phyloP scores from a whole-genome alignment of 2,888 invertebrate genomes.

The Conops quadrifasciatus region DNA sequence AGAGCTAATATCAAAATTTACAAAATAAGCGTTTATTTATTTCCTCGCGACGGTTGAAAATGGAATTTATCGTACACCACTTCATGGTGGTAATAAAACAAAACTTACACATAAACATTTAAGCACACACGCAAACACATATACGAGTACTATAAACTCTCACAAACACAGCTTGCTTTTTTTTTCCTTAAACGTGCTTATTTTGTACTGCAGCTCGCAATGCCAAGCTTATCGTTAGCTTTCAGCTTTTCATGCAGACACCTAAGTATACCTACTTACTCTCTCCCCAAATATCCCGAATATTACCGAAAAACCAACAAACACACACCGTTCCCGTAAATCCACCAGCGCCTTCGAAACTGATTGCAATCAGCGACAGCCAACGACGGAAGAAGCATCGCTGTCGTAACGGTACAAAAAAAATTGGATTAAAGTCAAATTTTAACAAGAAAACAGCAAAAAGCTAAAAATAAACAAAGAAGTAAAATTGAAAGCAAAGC shows the following conservation, averaged over 20 bases:
- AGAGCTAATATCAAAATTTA: no score
- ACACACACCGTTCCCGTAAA: neutral
- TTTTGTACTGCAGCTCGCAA: neutral
- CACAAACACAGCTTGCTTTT: neutral
- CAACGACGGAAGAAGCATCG: neutral
- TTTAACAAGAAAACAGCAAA: neutral
- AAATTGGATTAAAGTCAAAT: constrained; percentile 25
- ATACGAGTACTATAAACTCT: neutral
- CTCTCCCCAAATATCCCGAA: neutral
- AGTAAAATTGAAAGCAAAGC: neutral
- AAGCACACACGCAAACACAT: neutral
- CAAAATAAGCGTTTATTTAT: no score
- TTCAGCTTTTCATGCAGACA: constrained; percentile 11
- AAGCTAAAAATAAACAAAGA: neutral
- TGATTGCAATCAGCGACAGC: constrained; percentile 18
- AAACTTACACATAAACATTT: no score
- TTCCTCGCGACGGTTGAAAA: no score
- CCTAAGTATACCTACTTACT: no score
- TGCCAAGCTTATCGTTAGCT: constrained; percentile 3
- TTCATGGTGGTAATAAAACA: no score
- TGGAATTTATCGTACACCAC: no score
- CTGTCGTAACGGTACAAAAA: neutral
- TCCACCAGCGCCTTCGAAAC: constrained; percentile 8
- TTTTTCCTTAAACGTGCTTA: neutral
- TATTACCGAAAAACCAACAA: neutral